Evolutionary conservation across 2,113 vertebrate species (phyloP).

Genomic region (Anarhynchus alexandrinus): DNA sequence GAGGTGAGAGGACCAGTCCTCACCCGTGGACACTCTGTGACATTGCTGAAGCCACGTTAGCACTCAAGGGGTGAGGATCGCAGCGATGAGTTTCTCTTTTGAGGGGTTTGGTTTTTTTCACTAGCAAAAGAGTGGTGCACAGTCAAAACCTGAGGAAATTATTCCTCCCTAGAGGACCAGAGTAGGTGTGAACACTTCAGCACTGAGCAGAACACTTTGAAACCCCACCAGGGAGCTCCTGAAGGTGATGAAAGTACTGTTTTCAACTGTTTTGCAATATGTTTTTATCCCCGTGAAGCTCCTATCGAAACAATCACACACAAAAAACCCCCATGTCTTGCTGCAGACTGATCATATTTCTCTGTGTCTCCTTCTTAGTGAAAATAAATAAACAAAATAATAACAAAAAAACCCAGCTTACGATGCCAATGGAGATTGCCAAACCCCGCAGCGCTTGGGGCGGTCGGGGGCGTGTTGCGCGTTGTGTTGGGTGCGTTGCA

Average conservation of each 20-base stretch:
- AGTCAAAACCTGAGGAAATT: neutral
- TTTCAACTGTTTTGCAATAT: neutral
- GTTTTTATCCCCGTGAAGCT: neutral
- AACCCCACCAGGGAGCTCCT: neutral
- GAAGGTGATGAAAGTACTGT: neutral
- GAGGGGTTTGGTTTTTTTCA: accelerated
- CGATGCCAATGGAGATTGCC: neutral
- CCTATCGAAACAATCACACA: neutral
- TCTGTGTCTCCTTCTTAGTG: neutral
- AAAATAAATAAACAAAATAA: neutral
- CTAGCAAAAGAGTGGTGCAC: neutral
- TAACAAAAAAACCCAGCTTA: neutral
- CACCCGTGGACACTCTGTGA: neutral
- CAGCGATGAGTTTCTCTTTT: neutral
- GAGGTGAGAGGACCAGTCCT: neutral
- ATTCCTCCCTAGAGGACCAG: neutral
- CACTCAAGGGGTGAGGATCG: neutral
- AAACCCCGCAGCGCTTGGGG: neutral
- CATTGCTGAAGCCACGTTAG: neutral
- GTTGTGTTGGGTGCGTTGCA: neutral
- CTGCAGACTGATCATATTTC: neutral
- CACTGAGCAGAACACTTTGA: neutral
- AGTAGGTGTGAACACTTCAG: neutral
- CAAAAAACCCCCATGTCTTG: neutral
- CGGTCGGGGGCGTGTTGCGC: accelerated